Percentiles rank a stretch among this genome's conserved stretches.
phyloP scores from a whole-genome alignment of 2,113 vertebrate genomes.

The Pelecanus crispus region DNA sequence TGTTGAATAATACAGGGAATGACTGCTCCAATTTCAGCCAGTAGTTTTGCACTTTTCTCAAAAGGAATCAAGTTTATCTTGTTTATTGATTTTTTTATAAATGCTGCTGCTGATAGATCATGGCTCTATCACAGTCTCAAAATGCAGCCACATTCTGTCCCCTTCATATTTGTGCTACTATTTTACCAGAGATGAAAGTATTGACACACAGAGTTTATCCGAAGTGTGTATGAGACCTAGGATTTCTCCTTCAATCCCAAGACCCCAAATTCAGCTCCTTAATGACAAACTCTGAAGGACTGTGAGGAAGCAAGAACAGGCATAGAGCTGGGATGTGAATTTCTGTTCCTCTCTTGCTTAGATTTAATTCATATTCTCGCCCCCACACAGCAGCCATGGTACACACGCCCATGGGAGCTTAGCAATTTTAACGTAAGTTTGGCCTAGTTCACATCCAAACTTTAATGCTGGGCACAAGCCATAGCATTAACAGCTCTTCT shows the following conservation, averaged over 20 bases:
- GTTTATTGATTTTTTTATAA: background rate
- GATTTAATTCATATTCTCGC: background rate
- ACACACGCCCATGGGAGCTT: background rate
- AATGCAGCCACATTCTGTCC: background rate
- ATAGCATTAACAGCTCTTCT: background rate
- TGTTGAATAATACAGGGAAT: background rate
- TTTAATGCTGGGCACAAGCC: background rate
- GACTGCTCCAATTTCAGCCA: background rate
- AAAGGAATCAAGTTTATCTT: background rate
- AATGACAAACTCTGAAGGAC: background rate
- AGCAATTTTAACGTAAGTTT: background rate
- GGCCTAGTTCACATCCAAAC: background rate
- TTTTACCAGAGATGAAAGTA: background rate
- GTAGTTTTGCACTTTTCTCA: background rate
- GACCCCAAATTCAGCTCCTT: background rate
- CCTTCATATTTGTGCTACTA: background rate
- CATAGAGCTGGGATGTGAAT: background rate
- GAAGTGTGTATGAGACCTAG: rapidly evolving
- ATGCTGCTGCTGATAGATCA: background rate
- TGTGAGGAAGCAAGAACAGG: background rate
- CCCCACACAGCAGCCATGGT: background rate
- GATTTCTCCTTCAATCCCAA: background rate
- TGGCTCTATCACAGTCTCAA: background rate
- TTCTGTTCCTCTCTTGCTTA: background rate
- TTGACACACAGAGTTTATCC: background rate